Evolutionary conservation across 2,797 vertebrate genomes (phyloP).

Genomic region (Melopsittacus undulatus): DNA sequence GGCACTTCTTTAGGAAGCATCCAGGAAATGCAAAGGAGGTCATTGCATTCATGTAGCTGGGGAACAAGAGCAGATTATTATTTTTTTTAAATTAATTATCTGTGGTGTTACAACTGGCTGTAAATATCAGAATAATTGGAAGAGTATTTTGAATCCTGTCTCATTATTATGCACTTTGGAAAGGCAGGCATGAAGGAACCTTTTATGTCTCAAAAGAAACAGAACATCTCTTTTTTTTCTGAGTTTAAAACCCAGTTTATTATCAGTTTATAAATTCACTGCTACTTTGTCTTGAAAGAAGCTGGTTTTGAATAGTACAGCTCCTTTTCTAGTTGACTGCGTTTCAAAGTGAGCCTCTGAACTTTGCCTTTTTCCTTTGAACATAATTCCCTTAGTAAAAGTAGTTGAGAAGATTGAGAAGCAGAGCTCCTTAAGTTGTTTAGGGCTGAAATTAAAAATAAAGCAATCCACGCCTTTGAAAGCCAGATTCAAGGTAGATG

Average conservation of each 20-base stretch:
- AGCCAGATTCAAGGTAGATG: not conserved
- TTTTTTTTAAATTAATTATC: not conserved
- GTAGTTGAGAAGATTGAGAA: not conserved
- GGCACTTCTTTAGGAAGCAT: not conserved
- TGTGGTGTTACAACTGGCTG: not conserved
- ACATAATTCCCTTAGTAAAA: not conserved
- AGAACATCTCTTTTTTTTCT: not conserved
- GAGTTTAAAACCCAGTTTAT: not conserved
- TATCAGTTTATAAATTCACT: not conserved
- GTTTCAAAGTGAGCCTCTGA: not conserved
- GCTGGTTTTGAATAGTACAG: not conserved
- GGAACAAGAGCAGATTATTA: not conserved
- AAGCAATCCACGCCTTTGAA: not conserved
- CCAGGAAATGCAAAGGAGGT: not conserved
- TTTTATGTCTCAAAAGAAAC: not conserved
- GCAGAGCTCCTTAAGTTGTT: not conserved
- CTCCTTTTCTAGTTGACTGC: not conserved
- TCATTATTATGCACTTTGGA: not conserved
- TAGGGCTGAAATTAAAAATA: not conserved
- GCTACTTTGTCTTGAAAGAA: not conserved
- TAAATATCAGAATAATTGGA: not conserved
- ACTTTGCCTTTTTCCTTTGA: not conserved
- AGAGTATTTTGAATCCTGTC: not conserved
- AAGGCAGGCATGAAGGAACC: not conserved
- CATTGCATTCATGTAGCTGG: not conserved